These are phyloP conservation scores for Megalonaias nervosa DNA, from an alignment of 1,140 invertebrate species.

Conservation along the genomic window DNA sequence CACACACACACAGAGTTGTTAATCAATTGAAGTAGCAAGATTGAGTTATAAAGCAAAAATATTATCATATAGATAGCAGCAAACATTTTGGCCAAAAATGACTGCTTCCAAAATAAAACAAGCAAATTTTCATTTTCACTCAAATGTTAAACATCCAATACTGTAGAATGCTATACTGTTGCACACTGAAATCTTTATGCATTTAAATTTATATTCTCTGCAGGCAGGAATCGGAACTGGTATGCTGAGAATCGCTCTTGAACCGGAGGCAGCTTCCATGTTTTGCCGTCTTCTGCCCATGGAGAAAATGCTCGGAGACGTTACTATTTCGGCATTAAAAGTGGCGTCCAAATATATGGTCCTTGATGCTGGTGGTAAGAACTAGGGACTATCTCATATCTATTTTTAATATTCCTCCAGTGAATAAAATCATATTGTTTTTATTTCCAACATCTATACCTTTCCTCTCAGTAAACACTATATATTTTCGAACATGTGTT, in stretches of 20 bases:
- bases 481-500: neutral
- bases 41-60: too few relatives aligned
- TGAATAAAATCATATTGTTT: neutral
- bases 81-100: neutral
- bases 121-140: neutral
- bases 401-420: neutral
- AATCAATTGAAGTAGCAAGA: too few relatives aligned
- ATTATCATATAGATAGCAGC: neutral
- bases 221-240: slow-evolving; percentile 10
- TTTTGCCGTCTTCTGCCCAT: slow-evolving; percentile 10
- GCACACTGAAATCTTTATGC: neutral
- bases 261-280: slow-evolving; percentile 20
- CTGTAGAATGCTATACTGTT: neutral
- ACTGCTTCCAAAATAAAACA: neutral
- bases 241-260: slow-evolving; percentile 2
- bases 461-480: neutral
- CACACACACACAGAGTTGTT: too few relatives aligned
- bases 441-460: too few relatives aligned
- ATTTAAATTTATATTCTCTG: neutral
- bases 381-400: too few relatives aligned
- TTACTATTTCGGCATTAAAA: neutral
- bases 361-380: slow-evolving; percentile 12
- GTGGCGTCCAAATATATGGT: slow-evolving; percentile 10
- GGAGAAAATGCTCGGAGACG: neutral
- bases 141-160: neutral